A percentile compares a stretch with the other conserved stretches of the same genome.
These are phyloP conservation scores for Pollenia angustigena DNA, from an alignment of 2,888 invertebrate species.

Conservation along the genomic window DNA sequence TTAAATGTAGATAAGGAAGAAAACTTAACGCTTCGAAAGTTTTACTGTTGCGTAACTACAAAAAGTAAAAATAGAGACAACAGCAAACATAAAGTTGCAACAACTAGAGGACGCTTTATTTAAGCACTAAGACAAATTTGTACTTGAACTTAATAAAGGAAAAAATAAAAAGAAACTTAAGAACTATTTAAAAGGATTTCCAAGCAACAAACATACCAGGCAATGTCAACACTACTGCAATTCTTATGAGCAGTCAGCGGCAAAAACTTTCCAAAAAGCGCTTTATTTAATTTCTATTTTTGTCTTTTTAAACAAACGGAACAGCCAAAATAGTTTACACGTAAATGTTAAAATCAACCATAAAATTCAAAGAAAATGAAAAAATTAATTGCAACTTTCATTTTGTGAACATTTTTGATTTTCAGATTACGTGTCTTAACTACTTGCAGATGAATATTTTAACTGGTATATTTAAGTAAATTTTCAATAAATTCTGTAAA, in stretches of 20 bases:
- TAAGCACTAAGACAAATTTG: slow-evolving; percentile 19
- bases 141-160: slow-evolving; percentile 15
- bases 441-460: no score
- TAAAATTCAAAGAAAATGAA: no score
- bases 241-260: slow-evolving; percentile 49
- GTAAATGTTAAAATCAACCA: background rate
- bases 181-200: slow-evolving; percentile 48
- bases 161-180: slow-evolving; percentile 21
- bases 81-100: background rate
- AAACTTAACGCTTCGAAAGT: slow-evolving; percentile 23
- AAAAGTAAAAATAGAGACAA: background rate
- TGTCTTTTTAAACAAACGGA: slow-evolving; percentile 13
- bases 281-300: slow-evolving; percentile 17
- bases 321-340: background rate
- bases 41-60: background rate
- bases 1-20: background rate
- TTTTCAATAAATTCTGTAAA: no score
- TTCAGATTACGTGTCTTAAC: no score
- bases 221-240: slow-evolving; percentile 40
- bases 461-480: background rate
- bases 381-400: no score
- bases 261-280: background rate
- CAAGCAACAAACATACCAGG: slow-evolving; percentile 33
- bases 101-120: background rate
- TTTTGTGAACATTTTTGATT: no score